Percentiles rank a stretch among this genome's conserved stretches.
Evolutionary conservation across 2,888 invertebrate genomes (phyloP).

Genomic region (Hydropsyche betteni): DNA sequence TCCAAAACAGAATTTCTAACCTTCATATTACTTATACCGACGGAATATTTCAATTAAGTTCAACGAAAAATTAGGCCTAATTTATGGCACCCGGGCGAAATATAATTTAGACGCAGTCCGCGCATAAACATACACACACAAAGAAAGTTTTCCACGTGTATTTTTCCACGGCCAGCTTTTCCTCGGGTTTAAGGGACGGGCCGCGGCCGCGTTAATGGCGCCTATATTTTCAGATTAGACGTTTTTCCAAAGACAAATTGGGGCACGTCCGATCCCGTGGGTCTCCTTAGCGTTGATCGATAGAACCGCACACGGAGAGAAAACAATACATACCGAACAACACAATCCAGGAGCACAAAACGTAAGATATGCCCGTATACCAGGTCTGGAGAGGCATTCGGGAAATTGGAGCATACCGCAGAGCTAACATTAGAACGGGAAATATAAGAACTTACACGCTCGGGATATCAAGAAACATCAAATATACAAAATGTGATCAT

Average conservation of each 20-base stretch:
- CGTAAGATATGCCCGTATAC: no score
- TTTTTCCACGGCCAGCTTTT: background rate
- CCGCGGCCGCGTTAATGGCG: slow-evolving; percentile 16
- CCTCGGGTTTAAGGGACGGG: background rate
- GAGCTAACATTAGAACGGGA: no score
- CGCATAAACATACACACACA: background rate
- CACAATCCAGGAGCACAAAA: background rate
- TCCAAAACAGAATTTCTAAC: no score
- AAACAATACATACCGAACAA: slow-evolving; percentile 10
- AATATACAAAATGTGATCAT: no score
- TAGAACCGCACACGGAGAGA: slow-evolving; percentile 22
- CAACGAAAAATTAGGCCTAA: no score
- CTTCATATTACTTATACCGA: no score
- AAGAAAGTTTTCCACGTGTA: background rate
- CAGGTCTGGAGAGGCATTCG: no score
- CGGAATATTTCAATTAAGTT: no score
- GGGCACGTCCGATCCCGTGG: slow-evolving; percentile 30
- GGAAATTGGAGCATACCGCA: no score
- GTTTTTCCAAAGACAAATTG: slow-evolving; percentile 31
- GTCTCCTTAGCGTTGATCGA: slow-evolving; percentile 31
- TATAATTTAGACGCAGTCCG: background rate
- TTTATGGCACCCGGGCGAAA: no score
- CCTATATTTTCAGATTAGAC: slow-evolving; percentile 31
- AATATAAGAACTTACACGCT: no score
- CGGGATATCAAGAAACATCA: no score